Evolutionary conservation across 2,113 vertebrate genomes (phyloP).

Genomic region (Penelope pileata): DNA sequence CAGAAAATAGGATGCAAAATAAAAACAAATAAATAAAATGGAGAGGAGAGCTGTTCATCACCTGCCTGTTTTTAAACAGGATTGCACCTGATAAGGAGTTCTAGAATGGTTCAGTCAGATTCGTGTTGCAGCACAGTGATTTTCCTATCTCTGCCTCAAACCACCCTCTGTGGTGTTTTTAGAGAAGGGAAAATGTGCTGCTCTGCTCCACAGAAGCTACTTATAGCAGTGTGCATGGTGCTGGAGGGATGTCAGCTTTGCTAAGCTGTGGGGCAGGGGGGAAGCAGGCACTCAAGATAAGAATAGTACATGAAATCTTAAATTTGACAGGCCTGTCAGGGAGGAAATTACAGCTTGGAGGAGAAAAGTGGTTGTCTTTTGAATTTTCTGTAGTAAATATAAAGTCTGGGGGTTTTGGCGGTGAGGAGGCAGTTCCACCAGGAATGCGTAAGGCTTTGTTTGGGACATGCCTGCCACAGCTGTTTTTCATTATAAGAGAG

Average conservation of each 20-base stretch:
- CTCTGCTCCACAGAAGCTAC: slow-evolving; percentile 16
- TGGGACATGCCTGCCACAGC: slow-evolving; percentile 63
- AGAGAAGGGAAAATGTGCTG: neutral
- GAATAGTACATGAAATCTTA: slow-evolving; percentile 71
- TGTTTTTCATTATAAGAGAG: slow-evolving; percentile 67
- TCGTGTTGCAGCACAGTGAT: neutral
- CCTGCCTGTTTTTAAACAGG: neutral
- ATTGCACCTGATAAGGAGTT: neutral
- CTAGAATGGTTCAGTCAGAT: neutral
- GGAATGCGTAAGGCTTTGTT: slow-evolving; percentile 70
- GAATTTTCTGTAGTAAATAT: slow-evolving; percentile 67
- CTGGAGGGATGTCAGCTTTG: slow-evolving; percentile 33
- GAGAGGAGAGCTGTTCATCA: neutral
- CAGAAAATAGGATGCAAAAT: neutral
- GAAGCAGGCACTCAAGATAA: slow-evolving; percentile 45
- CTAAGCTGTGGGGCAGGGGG: slow-evolving; percentile 38
- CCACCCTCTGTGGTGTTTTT: neutral
- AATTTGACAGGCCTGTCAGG: slow-evolving; percentile 56
- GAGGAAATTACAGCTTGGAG: slow-evolving; percentile 67
- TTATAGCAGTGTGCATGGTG: slow-evolving; percentile 34
- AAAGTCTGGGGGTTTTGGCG: slow-evolving; percentile 63
- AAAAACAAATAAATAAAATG: no score
- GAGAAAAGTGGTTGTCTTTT: slow-evolving; percentile 65
- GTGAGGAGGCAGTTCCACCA: slow-evolving; percentile 62
- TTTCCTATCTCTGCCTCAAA: slow-evolving; percentile 11